Evolutionary conservation across 2,113 vertebrate genomes (phyloP).

Genomic region (Chrysemys picta): DNA sequence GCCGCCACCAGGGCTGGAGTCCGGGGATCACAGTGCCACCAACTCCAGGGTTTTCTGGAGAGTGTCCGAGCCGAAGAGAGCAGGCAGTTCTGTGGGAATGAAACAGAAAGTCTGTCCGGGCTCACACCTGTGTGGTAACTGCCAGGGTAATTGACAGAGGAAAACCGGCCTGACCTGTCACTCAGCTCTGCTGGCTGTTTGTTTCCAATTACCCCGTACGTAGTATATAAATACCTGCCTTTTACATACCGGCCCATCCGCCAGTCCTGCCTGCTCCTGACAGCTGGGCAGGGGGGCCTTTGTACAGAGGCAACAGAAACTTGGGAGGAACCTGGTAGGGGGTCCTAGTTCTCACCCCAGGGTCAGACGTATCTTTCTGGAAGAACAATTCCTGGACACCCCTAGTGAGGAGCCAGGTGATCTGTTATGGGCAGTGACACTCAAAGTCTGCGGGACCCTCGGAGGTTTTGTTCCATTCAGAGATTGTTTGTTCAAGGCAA

Average conservation of each 20-base stretch:
- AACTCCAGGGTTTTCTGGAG: conserved; percentile 8
- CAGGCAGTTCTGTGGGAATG: neutral
- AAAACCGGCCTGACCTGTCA: conserved; percentile 68
- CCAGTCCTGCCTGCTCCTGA: neutral
- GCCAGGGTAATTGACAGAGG: neutral
- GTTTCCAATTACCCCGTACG: conserved; percentile 35
- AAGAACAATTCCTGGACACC: neutral
- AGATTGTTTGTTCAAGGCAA: neutral
- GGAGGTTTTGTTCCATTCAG: neutral
- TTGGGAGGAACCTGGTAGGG: neutral
- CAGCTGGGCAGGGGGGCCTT: neutral
- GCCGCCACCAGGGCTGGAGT: conserved; percentile 11
- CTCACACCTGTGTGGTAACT: conserved; percentile 20
- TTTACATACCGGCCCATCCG: neutral
- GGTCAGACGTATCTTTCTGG: neutral
- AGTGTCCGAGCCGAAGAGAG: neutral
- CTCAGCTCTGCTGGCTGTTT: neutral
- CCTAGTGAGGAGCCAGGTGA: neutral
- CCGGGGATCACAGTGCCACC: conserved; percentile 41
- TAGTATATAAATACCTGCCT: neutral
- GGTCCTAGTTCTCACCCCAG: neutral
- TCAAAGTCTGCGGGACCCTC: neutral
- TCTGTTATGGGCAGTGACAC: neutral
- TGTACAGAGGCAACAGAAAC: neutral
- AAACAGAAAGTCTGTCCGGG: conserved; percentile 40